These are phyloP conservation scores for Notarius lentiginosus DNA, from an alignment of 2,113 vertebrate genomes.

Conservation along the genomic window DNA sequence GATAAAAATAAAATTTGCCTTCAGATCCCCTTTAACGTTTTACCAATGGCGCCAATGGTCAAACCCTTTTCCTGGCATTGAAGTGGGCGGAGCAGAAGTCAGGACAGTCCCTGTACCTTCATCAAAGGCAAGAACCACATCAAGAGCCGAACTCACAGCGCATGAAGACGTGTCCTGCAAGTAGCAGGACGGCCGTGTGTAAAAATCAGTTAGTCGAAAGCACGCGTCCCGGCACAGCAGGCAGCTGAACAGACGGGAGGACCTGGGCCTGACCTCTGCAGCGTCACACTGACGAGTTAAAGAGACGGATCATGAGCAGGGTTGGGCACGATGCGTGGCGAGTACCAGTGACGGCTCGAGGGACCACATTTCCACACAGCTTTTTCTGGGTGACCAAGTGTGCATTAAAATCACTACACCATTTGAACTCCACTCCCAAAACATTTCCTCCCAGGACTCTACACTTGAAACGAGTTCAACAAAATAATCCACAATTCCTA, in stretches of 20 bases:
- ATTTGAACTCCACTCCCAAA: background rate
- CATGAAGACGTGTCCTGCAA: background rate
- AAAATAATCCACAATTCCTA: background rate
- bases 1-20: background rate
- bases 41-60: background rate
- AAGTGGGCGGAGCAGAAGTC: background rate
- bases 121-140: slow-evolving; percentile 4
- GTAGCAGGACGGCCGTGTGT: background rate
- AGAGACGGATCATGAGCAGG: background rate
- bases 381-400: background rate
- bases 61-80: background rate
- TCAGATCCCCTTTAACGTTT: background rate
- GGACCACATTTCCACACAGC: background rate
- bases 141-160: background rate
- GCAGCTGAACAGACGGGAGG: background rate
- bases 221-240: background rate
- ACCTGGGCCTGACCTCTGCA: background rate
- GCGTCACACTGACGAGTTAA: background rate
- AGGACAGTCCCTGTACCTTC: background rate
- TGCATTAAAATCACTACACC: background rate
- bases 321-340: background rate
- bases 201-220: slow-evolving; percentile 10
- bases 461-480: background rate
- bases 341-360: background rate
- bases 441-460: background rate